Percentiles rank a stretch among this genome's conserved stretches.
These are phyloP conservation scores for Plestiodon gilberti DNA, from an alignment of 2,113 vertebrate genomes.

Conservation along the genomic window DNA sequence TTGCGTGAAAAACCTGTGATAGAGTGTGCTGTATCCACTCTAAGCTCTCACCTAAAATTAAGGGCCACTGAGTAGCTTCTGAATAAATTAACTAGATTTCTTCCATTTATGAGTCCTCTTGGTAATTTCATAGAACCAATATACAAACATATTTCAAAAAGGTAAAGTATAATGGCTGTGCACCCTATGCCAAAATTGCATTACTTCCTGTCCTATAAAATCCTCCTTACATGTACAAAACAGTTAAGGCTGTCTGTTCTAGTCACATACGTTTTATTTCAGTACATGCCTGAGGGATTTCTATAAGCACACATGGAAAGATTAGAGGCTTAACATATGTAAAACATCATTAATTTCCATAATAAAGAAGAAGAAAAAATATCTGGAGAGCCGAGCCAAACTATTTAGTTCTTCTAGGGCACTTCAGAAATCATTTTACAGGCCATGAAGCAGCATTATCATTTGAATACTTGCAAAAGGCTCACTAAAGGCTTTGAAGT, in stretches of 20 bases:
- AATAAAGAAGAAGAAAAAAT: not conserved
- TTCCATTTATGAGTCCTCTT: not conserved
- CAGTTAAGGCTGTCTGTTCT: not conserved
- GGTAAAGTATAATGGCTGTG: not conserved
- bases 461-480: conserved; percentile 3
- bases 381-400: not conserved
- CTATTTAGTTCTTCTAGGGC: conserved; percentile 28
- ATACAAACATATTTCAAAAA: not conserved
- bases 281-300: conserved; percentile 18
- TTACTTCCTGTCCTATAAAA: not conserved
- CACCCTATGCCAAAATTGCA: not conserved
- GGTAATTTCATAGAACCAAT: not conserved
- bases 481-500: conserved; percentile 30
- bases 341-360: conserved; percentile 28
- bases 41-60: no score
- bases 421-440: conserved; percentile 32
- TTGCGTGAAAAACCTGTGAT: no score
- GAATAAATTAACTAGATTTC: no score
- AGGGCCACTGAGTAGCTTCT: not conserved
- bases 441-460: conserved; percentile 15
- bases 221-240: not conserved
- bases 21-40: no score
- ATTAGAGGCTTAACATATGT: conserved; percentile 12
- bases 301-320: not conserved
- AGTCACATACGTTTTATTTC: not conserved